Base-by-base conservation (phyloP, 2,113 vertebrate species). In the Cyprinodon tularosa region DNA sequence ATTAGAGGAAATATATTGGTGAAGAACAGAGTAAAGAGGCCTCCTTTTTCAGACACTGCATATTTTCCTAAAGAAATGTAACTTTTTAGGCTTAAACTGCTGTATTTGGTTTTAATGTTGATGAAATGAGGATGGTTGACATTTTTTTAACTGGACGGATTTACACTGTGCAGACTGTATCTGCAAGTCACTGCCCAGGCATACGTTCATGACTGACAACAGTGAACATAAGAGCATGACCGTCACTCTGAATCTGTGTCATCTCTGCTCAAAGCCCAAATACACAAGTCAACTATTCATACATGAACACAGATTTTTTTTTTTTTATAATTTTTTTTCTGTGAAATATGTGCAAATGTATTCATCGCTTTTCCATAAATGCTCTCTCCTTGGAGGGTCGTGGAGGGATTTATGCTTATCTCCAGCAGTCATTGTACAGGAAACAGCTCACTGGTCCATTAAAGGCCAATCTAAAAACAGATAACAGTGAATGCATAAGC, bases 201-300 rank as follows among this genome's bases (percentile, higher is more conserved):
- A 57, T 8, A 47, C 1, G 74, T 61, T 77, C 47, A 69, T 64
- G 60, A 47, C 50, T n/a, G n/a, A n/a, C 47, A 64, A 42, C 50
- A 47, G 37, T 9, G 60, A 76, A 69, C 60, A 44, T 47, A 71
- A 17, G 62, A 59, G 62, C 40, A 15, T 77, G 9, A 37, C 63
- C 40, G 75, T 77, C 76, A 66, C 53, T 71, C 62, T 66, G 48
- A 22, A 60, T 77, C 50, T 71, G 50, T 39, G 29, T 71, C 76
- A 71, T 20, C 40, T 39, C 61, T 42, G 45, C 12, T 6, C 45
- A 53, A 47, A 50, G 20, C 61, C 10, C 6, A 62, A 37, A 29
- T 37, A 9, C 67, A 57, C 12, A 64, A 70, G 61, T 9, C 64
- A n/a, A 75, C 29, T 36, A 17, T 47, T 44, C 17, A 61, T 20